A percentile compares a stretch with the other conserved stretches of the same genome.
These are phyloP conservation scores for Xiphorhynchus elegans DNA, from an alignment of 2,113 vertebrate species.

Conservation along the genomic window DNA sequence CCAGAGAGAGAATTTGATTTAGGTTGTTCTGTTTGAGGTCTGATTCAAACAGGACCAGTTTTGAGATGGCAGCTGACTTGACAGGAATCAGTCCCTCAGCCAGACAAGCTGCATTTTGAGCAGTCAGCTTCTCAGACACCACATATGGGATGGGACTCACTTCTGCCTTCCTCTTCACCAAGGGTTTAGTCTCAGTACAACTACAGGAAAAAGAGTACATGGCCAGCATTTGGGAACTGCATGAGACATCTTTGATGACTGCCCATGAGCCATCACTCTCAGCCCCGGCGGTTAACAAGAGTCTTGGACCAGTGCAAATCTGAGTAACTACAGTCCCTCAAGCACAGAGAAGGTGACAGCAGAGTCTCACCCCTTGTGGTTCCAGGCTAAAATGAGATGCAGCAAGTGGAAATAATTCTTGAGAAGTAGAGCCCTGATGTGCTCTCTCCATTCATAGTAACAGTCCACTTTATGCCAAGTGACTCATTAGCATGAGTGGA, in stretches of 20 bases:
- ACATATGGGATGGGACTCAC: not conserved
- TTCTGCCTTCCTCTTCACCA: not conserved
- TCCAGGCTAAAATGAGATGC: conserved; percentile 15
- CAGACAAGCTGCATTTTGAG: not conserved
- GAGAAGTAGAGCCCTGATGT: conserved; percentile 17
- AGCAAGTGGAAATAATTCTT: conserved; percentile 35
- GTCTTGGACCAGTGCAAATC: not conserved
- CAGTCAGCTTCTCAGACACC: not conserved
- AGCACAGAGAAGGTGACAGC: not conserved
- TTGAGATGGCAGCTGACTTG: not conserved
- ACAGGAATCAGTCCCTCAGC: not conserved
- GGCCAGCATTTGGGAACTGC: not conserved
- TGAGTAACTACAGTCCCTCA: not conserved
- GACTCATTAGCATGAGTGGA: conserved; percentile 49
- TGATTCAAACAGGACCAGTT: not conserved
- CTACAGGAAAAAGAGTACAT: not conserved
- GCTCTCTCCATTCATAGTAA: conserved; percentile 49
- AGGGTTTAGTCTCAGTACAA: not conserved
- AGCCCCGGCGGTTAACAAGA: not conserved
- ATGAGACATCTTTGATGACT: not conserved
- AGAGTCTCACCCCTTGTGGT: not conserved
- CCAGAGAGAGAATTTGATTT: not conserved
- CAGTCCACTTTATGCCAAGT: conserved; percentile 46
- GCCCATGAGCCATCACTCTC: not conserved
- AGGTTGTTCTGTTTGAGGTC: not conserved